Conservation (phyloP, 2,113 vertebrate genomes). For the Hydrolagus affinis region DNA sequence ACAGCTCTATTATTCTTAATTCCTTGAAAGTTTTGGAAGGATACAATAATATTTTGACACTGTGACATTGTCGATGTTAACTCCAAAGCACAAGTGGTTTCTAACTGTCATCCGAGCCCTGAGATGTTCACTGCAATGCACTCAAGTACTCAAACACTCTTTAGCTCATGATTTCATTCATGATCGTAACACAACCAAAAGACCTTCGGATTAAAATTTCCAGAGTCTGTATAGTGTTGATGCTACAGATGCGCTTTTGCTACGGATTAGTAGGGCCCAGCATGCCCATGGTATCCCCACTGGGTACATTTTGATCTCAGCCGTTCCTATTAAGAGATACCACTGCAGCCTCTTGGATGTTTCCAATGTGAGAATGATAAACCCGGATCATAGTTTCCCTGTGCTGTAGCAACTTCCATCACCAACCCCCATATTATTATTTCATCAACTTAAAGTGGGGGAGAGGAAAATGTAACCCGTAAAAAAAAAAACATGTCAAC, state of each 20-base stretch:
- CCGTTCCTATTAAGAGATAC: background rate
- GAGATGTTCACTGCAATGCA: slow-evolving; percentile 14
- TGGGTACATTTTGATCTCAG: background rate
- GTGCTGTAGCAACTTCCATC: too few species aligned
- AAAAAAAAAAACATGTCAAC: too few species aligned
- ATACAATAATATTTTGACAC: slow-evolving; percentile 30
- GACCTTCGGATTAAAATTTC: background rate
- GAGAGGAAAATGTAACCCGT: too few species aligned
- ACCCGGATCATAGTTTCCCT: too few species aligned
- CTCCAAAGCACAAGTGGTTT: slow-evolving; percentile 24
- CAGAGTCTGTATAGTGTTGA: background rate
- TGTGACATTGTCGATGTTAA: slow-evolving; percentile 1
- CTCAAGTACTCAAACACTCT: background rate
- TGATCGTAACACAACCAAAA: background rate
- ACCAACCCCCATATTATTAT: too few species aligned
- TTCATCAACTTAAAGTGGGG: too few species aligned
- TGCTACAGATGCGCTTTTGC: background rate
- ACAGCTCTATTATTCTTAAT: slow-evolving; percentile 31
- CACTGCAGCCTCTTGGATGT: too few species aligned
- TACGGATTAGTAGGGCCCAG: background rate
- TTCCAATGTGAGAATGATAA: too few species aligned
- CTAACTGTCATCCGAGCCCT: slow-evolving; percentile 25
- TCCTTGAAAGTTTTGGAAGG: slow-evolving; percentile 28
- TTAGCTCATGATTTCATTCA: slow-evolving; percentile 17
- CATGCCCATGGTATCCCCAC: background rate